Evolutionary conservation across 2,888 invertebrate species (phyloP), one percentile per base, ranked within the genome.

Genomic region (Oligia latruncula): DNA sequence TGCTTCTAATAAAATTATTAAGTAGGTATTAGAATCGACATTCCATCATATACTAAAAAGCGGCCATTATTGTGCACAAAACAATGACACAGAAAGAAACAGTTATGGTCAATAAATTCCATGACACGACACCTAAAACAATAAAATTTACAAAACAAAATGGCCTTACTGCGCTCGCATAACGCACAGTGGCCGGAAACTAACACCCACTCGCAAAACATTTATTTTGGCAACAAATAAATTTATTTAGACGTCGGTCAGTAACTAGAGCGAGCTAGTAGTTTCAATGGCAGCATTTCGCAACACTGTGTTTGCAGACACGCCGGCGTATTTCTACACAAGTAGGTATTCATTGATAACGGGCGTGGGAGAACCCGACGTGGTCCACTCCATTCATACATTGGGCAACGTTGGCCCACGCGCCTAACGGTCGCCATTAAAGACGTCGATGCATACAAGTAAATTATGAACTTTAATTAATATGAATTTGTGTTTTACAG

Each of bases 371-470:
- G 96, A 92, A 95, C 95, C 86, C 76, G 95, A 89, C 92, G 91
- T 88, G 87, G 93, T 91, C 94, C 93, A 91, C 91, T 94, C 94
- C 96, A 96, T 96, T 96, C 96, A 96, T 96, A 94, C 93, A 94
- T 96, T 96, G 95, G 95, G 95, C 94, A 96, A 96, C 85, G 78
- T 77, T 86, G 73, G 90, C 96, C 96, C 94, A 95, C 96, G 95
- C 96, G 83, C 58, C 78, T 95, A 96, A 95, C 96, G 95, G 95
- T 91, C 80, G 89, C 82, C 89, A 91, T 91, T 92, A 92, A 91
- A 92, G 90, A 90, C 91, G 74, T 89, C 88, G 89, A 87, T 89
- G 88, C 85, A 86, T 88, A 89, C 91, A 91, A 92, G 92, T 95
- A 95, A 95, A 95, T 95, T 94, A 94, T 91, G 90, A 90, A 90